A percentile compares a stretch with the other conserved stretches of the same genome.
These are phyloP conservation scores for Amphiprion ocellaris DNA, from an alignment of 2,113 vertebrate genomes.

Conservation along the genomic window DNA sequence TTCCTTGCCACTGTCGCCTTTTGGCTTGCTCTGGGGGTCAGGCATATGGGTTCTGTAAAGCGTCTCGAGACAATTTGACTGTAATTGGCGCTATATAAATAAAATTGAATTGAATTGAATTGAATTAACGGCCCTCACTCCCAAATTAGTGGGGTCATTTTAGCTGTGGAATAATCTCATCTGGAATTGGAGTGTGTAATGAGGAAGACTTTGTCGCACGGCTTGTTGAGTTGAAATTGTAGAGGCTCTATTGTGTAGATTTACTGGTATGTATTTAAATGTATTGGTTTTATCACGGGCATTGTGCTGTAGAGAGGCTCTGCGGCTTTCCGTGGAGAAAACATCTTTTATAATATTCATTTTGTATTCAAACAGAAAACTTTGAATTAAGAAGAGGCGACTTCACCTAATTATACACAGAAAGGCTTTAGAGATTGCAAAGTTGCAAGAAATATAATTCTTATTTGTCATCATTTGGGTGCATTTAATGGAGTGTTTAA, in stretches of 20 bases:
- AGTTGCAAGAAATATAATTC: background rate
- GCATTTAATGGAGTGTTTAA: background rate
- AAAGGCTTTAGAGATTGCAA: background rate
- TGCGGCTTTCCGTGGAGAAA: conserved; percentile 8
- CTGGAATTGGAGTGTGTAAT: conserved; percentile 49
- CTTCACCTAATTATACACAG: conserved; percentile 9
- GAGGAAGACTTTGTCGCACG: conserved; percentile 53
- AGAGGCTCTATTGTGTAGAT: conserved; percentile 27
- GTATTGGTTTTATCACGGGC: conserved; percentile 36
- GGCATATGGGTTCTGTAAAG: too few species aligned
- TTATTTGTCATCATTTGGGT: too few species aligned
- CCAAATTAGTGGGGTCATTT: conserved; percentile 57
- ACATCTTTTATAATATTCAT: conserved; percentile 38
- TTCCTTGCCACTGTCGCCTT: too few species aligned
- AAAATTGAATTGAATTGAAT: too few species aligned
- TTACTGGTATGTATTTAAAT: conserved; percentile 52
- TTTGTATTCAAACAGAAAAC: conserved; percentile 31
- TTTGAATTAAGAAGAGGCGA: conserved; percentile 11
- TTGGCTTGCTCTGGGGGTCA: too few species aligned
- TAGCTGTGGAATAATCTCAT: conserved; percentile 51
- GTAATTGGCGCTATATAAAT: too few species aligned
- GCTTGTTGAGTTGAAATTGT: conserved; percentile 47
- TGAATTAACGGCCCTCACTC: conserved; percentile 34
- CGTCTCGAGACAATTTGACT: too few species aligned
- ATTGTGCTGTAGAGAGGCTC: conserved; percentile 30